Conservation (phyloP, 2,888 invertebrate species). For the Trissolcus japonicus region DNA sequence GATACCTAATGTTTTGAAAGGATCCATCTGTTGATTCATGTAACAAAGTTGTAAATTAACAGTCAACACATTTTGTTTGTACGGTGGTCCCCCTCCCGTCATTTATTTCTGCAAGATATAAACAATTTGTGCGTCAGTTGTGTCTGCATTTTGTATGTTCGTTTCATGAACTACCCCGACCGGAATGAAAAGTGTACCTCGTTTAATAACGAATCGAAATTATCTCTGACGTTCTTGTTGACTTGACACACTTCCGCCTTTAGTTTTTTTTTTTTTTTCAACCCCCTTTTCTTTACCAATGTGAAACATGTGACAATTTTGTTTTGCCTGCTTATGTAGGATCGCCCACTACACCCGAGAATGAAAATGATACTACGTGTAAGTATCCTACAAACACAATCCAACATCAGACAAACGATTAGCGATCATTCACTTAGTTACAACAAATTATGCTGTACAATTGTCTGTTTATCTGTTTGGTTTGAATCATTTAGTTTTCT, state of each 20-base stretch:
- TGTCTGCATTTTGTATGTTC: too few species aligned
- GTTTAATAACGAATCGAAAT: neutral
- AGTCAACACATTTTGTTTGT: too few species aligned
- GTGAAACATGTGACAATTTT: conserved; percentile 75
- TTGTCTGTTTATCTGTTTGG: too few species aligned
- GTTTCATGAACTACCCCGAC: too few species aligned
- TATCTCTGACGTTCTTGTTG: conserved; percentile 16
- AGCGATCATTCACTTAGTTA: conserved; percentile 33
- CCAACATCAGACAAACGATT: conserved; percentile 49
- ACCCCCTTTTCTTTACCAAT: conserved; percentile 65
- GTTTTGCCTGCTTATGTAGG: conserved; percentile 76
- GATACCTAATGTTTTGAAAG: conserved; percentile 34
- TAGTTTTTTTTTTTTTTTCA: neutral
- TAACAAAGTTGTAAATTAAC: too few species aligned
- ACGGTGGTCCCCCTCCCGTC: too few species aligned
- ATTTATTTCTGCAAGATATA: too few species aligned
- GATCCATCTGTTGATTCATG: too few species aligned
- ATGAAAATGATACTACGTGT: conserved; percentile 78
- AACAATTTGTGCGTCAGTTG: too few species aligned
- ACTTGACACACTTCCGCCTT: conserved; percentile 6
- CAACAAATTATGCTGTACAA: conserved; percentile 16
- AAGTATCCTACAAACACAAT: conserved; percentile 73
- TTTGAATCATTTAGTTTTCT: too few species aligned
- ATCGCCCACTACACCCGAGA: conserved; percentile 77
- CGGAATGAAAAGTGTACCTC: too few species aligned